phyloP scores from a whole-genome alignment of 1,140 invertebrate species.

The Holcopasites calliopsidis region DNA sequence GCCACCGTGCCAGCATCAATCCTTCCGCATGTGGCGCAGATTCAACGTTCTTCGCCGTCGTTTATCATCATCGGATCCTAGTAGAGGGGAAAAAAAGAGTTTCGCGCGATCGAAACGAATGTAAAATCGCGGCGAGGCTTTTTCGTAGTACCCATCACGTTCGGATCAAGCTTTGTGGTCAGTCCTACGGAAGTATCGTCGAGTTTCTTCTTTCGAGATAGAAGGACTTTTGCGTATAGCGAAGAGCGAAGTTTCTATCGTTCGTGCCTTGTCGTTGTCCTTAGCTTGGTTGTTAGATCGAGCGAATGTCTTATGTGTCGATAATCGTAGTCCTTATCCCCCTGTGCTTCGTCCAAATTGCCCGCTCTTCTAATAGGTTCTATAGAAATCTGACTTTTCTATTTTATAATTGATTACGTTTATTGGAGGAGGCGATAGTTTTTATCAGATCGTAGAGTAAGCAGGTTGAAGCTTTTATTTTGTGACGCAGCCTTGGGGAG shows the following conservation, averaged over 20 bases:
- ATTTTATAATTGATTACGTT: neutral
- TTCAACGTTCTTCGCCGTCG: neutral
- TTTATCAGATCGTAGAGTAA: neutral
- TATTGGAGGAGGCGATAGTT: neutral
- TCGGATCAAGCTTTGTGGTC: too few species aligned
- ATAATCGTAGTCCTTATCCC: neutral
- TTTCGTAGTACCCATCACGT: too few species aligned
- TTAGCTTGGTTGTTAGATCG: neutral
- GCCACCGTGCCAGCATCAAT: neutral
- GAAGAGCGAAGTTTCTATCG: neutral
- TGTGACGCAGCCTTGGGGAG: too few species aligned
- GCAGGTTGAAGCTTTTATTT: neutral
- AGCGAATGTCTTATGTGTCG: neutral
- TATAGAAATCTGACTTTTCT: neutral
- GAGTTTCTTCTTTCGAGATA: too few species aligned
- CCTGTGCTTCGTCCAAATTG: conserved; percentile 32
- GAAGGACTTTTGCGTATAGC: neutral
- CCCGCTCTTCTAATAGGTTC: neutral
- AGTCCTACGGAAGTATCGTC: too few species aligned
- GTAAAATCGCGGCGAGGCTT: too few species aligned
- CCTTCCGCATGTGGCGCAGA: neutral
- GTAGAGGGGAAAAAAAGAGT: too few species aligned
- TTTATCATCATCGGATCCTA: too few species aligned
- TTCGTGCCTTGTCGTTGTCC: neutral
- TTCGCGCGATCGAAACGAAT: too few species aligned